Percentiles rank a stretch among this genome's conserved stretches.
These are phyloP conservation scores for Callimorpha dominula DNA, from an alignment of 2,888 invertebrate species.

Conservation along the genomic window DNA sequence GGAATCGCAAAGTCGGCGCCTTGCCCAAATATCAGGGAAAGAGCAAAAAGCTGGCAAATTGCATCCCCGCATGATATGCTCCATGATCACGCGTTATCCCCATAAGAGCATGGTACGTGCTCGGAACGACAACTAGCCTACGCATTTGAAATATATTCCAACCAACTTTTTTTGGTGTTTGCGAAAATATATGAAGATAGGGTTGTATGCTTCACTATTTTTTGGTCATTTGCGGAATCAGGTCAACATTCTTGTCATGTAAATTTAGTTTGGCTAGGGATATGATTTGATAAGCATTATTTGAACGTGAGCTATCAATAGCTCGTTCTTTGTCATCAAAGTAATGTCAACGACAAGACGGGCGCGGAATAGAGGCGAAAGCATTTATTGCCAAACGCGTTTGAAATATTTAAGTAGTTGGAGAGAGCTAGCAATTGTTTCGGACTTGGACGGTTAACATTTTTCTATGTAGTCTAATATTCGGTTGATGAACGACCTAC, in stretches of 20 bases:
- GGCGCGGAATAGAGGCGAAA: neutral
- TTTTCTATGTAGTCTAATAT: too few species aligned
- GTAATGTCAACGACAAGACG: conserved; percentile 3
- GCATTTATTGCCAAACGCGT: neutral
- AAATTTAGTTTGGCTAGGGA: conserved; percentile 23
- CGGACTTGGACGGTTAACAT: too few species aligned
- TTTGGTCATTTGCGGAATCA: conserved; percentile 47
- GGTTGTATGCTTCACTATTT: conserved; percentile 41
- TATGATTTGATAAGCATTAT: conserved; percentile 25
- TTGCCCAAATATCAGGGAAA: conserved; percentile 43
- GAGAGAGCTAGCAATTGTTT: neutral
- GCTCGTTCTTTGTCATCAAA: conserved; percentile 17
- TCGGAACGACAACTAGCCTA: conserved; percentile 39
- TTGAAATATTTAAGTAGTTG: neutral
- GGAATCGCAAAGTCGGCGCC: conserved; percentile 49
- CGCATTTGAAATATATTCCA: conserved; percentile 42
- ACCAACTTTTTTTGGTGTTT: conserved; percentile 44
- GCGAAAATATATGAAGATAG: conserved; percentile 32
- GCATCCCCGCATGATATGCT: conserved; percentile 54
- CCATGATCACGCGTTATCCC: conserved; percentile 57
- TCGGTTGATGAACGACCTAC: too few species aligned
- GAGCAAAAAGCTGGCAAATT: conserved; percentile 52
- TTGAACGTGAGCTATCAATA: conserved; percentile 24
- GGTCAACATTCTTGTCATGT: conserved; percentile 32
- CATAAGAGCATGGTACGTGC: conserved; percentile 50